Base-by-base conservation (phyloP, 2,113 vertebrate genomes). In the Hyaena hyaena region DNA sequence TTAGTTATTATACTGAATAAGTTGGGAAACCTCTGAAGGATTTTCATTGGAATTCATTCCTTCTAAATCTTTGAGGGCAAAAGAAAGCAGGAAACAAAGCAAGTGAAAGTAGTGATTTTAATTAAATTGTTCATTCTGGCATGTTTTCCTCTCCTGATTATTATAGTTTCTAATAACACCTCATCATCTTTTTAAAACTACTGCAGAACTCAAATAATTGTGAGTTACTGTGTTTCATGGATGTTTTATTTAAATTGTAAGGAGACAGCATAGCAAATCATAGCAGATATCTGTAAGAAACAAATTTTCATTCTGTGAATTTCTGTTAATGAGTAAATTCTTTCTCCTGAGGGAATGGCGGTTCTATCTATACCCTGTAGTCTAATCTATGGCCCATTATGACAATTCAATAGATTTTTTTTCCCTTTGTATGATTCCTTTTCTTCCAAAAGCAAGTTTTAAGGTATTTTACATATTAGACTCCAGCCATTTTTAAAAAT, bases 81-180 rank as follows among this genome's bases (percentile, higher is more conserved):
- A 96, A 71, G 31, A 73, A 93, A 77, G 31, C 14, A 86, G 93
- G 61, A 11, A 90, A 69, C 24, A 63, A 96, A 95, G 10, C 3
- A 79, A 68, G 5, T 80, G 24, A 10, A 71, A 45, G 50, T 58
- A 43, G 2, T 45, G 11, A 66, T 87, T 96, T 90, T 84, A 80
- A 82, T 83, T 95, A 86, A 66, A 16, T 83, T 45, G 71, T 28
- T 10, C 9, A 39, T 88, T 81, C 19, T 61, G 83, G 7, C 6
- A 45, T 53, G 66, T 85, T 82, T 89, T 35, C 19, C 17, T 90
- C 28, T 73, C 63, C 15, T 74, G 24, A 74, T 48, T 65, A 61
- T 53, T 66, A 82, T 24, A 74, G 55, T 84, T 96, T 85, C 23
- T 19, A 81, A 43, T 43, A 86, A 68, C 26, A 74, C 17, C 5